Evolutionary conservation across 2,113 vertebrate species (phyloP).

Genomic region (Peromyscus polionotus): DNA sequence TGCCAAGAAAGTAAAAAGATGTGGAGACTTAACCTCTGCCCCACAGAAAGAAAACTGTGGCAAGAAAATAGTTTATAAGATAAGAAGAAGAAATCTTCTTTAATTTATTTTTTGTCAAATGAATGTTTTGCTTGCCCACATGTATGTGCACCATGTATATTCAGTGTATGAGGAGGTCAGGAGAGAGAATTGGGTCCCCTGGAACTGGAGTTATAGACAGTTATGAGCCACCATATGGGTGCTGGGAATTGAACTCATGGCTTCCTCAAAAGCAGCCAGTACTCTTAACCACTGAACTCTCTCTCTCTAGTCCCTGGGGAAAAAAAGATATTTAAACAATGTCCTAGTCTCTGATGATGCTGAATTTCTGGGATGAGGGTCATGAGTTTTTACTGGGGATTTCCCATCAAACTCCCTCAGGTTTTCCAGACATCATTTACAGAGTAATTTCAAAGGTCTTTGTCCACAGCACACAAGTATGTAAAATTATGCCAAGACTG

Average conservation of each 20-base stretch:
- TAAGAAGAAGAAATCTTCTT: neutral
- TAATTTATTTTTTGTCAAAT: neutral
- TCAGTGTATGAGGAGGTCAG: too few relatives aligned
- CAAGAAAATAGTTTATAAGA: neutral
- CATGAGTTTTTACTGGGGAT: neutral
- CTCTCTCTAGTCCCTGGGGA: neutral
- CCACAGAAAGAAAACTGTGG: neutral
- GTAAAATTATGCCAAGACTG: fast-evolving
- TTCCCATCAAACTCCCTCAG: too few relatives aligned
- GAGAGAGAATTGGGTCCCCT: neutral
- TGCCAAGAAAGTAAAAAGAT: conserved; percentile 29
- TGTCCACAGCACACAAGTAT: neutral
- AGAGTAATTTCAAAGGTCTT: neutral
- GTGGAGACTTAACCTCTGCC: neutral
- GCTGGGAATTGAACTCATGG: neutral
- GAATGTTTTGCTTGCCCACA: neutral
- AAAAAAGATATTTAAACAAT: neutral
- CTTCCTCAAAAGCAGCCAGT: neutral
- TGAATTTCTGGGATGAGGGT: neutral
- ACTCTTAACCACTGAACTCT: neutral
- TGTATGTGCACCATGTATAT: neutral
- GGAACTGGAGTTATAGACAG: neutral
- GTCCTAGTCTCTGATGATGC: neutral
- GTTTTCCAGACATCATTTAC: fast-evolving
- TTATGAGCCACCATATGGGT: neutral